phyloP scores from a whole-genome alignment of 2,113 vertebrate species.

The Pimephales promelas region DNA sequence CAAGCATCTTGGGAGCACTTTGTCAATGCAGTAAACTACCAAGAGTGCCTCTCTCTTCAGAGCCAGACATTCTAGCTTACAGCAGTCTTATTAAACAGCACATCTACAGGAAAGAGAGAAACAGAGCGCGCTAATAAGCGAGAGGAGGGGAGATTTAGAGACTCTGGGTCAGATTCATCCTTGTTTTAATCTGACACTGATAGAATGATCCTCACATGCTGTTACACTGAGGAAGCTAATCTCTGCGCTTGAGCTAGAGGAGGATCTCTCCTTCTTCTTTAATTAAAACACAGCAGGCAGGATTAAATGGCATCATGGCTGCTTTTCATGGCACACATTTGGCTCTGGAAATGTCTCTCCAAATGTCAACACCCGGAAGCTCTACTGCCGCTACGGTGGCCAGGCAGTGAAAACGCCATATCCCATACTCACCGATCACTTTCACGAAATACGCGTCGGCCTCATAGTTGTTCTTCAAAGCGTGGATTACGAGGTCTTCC shows the following conservation, averaged over 20 bases:
- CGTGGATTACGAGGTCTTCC: constrained; percentile 83
- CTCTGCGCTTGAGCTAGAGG: constrained; percentile 2
- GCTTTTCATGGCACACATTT: constrained; percentile 51
- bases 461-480: constrained; percentile 97
- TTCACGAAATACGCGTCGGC: constrained; percentile 98
- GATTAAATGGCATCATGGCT: constrained; percentile 59
- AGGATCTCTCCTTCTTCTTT: constrained; percentile 45
- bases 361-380: constrained; percentile 54
- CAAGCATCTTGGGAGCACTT: constrained; percentile 41
- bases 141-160: neutral
- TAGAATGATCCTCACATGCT: constrained; percentile 30
- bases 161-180: constrained; percentile 33
- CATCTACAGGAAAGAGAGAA: constrained; percentile 26
- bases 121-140: neutral
- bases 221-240: constrained; percentile 45
- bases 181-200: constrained; percentile 41
- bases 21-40: constrained; percentile 49
- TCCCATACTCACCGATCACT: constrained; percentile 91
- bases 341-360: constrained; percentile 60
- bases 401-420: neutral
- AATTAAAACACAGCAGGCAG: constrained; percentile 57
- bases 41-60: constrained; percentile 44
- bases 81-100: constrained; percentile 32
- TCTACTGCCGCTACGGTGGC: neutral
- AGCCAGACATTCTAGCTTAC: neutral